Percentiles rank a stretch among this genome's conserved stretches.
Evolutionary conservation across 1,140 invertebrate genomes (phyloP).

Genomic region (Hyposmocoma kahamanoa): DNA sequence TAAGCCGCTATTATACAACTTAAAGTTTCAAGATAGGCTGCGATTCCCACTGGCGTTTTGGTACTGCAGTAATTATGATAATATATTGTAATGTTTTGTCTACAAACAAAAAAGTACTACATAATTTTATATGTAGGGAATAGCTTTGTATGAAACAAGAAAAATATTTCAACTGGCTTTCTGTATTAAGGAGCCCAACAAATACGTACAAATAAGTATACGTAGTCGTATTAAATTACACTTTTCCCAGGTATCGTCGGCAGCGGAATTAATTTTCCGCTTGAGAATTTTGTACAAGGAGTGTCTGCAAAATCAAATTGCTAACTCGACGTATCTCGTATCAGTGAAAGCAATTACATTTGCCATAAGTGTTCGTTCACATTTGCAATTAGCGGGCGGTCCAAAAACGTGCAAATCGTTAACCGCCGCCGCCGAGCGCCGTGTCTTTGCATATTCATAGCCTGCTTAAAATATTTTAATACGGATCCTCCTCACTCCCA

Average conservation of each 20-base stretch:
- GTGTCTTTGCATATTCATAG: slow-evolving; percentile 72
- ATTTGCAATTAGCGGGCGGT: slow-evolving; percentile 68
- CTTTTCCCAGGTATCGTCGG: background rate
- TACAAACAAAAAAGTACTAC: too few relatives aligned
- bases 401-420: slow-evolving; percentile 71
- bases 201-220: too few relatives aligned
- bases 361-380: slow-evolving; percentile 65
- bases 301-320: slow-evolving; percentile 31
- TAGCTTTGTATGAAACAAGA: too few relatives aligned
- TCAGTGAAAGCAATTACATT: slow-evolving; percentile 68
- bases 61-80: too few relatives aligned
- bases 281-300: background rate
- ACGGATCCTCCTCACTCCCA: slow-evolving; percentile 50
- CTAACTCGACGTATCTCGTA: slow-evolving; percentile 44
- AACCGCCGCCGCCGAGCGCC: slow-evolving; percentile 51
- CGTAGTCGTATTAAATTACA: too few relatives aligned
- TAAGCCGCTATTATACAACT: too few relatives aligned
- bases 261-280: slow-evolving; percentile 15
- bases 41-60: too few relatives aligned
- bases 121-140: too few relatives aligned
- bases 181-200: too few relatives aligned
- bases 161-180: too few relatives aligned
- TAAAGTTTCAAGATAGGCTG: too few relatives aligned
- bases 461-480: slow-evolving; percentile 73
- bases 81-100: too few relatives aligned